Evolutionary conservation across 2,888 invertebrate species (phyloP).

Genomic region (Dryococelus australis): DNA sequence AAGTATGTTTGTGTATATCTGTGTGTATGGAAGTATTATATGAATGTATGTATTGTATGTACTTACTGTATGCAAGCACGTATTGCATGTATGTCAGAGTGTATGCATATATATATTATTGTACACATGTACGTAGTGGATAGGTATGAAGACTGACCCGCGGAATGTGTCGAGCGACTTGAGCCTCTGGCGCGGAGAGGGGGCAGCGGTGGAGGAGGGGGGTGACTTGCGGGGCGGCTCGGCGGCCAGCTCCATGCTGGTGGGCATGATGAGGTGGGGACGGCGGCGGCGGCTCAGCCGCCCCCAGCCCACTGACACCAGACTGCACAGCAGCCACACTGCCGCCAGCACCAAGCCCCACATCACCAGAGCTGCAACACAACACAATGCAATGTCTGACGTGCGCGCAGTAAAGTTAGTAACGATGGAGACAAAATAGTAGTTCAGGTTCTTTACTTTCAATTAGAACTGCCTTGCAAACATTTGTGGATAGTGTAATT

Average conservation of each 20-base stretch:
- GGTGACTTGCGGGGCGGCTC: not conserved
- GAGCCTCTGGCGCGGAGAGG: constrained; percentile 48
- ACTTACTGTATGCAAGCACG: too few species aligned
- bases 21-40: too few species aligned
- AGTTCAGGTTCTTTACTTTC: too few species aligned
- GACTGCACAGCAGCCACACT: constrained; percentile 27
- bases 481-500: too few species aligned
- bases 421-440: too few species aligned
- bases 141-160: constrained; percentile 48
- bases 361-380: constrained; percentile 42
- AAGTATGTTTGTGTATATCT: too few species aligned
- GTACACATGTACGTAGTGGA: too few species aligned
- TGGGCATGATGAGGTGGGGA: constrained; percentile 38
- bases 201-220: not conserved
- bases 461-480: too few species aligned
- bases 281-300: constrained; percentile 29
- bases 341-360: constrained; percentile 34
- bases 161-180: constrained; percentile 54
- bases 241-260: constrained; percentile 24
- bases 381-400: not conserved
- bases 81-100: too few species aligned
- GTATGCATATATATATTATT: too few species aligned
- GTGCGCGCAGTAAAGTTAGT: too few species aligned
- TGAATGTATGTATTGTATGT: too few species aligned
- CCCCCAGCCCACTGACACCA: constrained; percentile 33